These are phyloP conservation scores for Eonycteris spelaea DNA, from an alignment of 2,113 vertebrate species.

Conservation along the genomic window DNA sequence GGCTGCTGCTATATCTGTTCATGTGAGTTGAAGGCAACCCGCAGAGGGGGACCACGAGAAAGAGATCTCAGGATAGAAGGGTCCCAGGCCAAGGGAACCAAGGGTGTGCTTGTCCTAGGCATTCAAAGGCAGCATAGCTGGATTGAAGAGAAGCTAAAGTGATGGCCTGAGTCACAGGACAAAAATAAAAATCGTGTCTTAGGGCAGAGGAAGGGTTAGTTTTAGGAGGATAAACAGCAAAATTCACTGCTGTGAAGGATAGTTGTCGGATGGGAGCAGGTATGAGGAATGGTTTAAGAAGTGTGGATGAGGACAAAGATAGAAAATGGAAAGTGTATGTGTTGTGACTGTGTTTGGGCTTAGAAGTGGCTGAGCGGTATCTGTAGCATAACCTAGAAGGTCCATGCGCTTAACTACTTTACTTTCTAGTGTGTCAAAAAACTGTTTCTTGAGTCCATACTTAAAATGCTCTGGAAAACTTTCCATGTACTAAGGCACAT, in stretches of 20 bases:
- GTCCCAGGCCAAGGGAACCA: neutral
- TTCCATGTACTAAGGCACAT: neutral
- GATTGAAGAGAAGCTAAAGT: neutral
- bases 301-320: neutral
- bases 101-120: neutral
- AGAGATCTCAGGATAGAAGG: neutral
- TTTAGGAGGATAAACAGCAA: neutral
- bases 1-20: neutral
- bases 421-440: neutral
- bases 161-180: neutral
- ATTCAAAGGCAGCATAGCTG: neutral
- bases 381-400: neutral
- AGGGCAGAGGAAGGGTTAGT: neutral
- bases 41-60: neutral
- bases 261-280: neutral
- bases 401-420: neutral
- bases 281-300: neutral
- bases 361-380: neutral
- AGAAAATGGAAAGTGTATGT: neutral
- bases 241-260: neutral
- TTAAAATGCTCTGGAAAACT: neutral
- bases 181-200: neutral
- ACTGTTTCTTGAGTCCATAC: neutral
- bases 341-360: neutral
- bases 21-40: neutral